Evolutionary conservation across 2,797 vertebrate genomes (phyloP).

Genomic region (Gallinago solitaria): DNA sequence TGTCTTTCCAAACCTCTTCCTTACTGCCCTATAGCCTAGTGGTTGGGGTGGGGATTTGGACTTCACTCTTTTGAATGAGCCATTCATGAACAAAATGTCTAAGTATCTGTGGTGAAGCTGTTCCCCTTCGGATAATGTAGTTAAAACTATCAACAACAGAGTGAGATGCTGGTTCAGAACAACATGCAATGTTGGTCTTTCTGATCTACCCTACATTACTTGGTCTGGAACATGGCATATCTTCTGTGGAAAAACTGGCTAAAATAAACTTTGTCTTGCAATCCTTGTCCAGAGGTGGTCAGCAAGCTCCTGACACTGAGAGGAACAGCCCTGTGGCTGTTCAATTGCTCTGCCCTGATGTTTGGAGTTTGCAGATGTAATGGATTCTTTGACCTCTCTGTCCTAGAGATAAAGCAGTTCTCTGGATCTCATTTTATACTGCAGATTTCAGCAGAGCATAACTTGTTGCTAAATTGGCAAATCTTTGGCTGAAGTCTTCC

Average conservation of each 20-base stretch:
- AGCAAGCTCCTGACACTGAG: neutral
- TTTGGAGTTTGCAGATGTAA: neutral
- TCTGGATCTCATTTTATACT: neutral
- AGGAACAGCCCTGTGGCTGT: neutral
- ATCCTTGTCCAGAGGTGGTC: neutral
- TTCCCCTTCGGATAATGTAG: neutral
- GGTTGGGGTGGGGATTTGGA: neutral
- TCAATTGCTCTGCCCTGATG: neutral
- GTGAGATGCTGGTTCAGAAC: neutral
- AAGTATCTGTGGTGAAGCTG: neutral
- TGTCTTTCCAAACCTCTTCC: neutral
- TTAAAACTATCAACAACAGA: neutral
- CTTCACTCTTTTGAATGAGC: neutral
- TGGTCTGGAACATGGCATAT: accelerated
- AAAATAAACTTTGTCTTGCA: neutral
- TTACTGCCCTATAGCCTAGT: neutral
- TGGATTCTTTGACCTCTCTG: neutral
- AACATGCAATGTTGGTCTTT: neutral
- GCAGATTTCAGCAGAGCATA: neutral
- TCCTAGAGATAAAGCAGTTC: neutral
- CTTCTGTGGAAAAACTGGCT: neutral
- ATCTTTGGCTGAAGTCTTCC: neutral
- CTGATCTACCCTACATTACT: neutral
- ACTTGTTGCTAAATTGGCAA: neutral
- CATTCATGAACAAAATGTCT: neutral